Evolutionary conservation across 1,140 invertebrate genomes (phyloP), one percentile per base, ranked within the genome.

Genomic region (Acromyrmex heyeri): DNA sequence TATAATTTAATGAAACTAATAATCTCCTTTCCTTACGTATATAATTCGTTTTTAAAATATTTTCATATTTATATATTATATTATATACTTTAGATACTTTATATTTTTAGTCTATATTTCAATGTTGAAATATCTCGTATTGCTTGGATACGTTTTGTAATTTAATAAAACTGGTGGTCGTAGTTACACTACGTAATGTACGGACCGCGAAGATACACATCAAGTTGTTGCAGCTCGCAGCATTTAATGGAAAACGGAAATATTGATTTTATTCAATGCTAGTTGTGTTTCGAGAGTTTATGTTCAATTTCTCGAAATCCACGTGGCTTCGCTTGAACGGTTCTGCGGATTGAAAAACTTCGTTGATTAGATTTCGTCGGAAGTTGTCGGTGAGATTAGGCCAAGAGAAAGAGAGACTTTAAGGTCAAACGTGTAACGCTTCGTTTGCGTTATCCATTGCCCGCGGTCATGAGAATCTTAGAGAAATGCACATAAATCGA

Each of bases 301-400:
- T 65, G 59, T 85, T 78, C 57, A 44, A 10, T 57, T 57, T 21
- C 70, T 57, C 14, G 57, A 65, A 88, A 88, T 85, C 69, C 76
- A 57, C 73, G 57, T 65, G 64, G 57, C 30, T 44, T 64, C 79
- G 24, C 65, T 62, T 44, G 57, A 62, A 0, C 7, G 79, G 21
- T 77, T 72, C 65, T 34, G 65, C 50, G 27, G 76, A 75, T 53
- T 50, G 24, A 55, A 64, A 65, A 62, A 62, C 27, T 81, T 38
- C 34, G 62, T 34, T 81, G 86, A 88, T 88, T 88, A 85, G 86
- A 88, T 88, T 88, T 88, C 73, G 73, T 85, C 62, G 75, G 79
- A 34, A 67, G 83, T 64, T 69, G 86, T 34, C 30, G 12, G 61
- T n/a, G 75, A 65, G 72, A 70, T 81, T 81, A 69, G 44, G 21